These are phyloP conservation scores for Lagorchestes hirsutus DNA, from an alignment of 2,797 vertebrate species.

Conservation along the genomic window DNA sequence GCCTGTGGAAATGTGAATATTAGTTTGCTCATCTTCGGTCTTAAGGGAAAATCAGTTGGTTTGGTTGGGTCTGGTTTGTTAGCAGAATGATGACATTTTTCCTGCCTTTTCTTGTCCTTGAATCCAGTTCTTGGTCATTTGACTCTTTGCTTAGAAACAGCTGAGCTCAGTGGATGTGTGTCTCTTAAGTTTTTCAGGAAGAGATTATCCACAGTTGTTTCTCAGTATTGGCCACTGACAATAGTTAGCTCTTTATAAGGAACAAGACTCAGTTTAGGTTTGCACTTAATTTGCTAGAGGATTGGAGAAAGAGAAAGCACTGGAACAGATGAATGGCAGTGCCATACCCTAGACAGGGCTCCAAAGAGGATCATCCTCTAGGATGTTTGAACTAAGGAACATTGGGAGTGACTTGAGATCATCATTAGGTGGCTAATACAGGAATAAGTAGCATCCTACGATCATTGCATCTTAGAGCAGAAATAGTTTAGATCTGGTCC, in stretches of 20 bases:
- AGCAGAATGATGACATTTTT: slow-evolving; percentile 10
- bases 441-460: slow-evolving; percentile 42
- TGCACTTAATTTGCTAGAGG: neutral
- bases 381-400: slow-evolving; percentile 4
- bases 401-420: slow-evolving; percentile 43
- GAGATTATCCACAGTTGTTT: neutral
- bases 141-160: neutral
- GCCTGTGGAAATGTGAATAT: slow-evolving; percentile 25
- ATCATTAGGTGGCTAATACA: slow-evolving; percentile 12
- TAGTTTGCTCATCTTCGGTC: slow-evolving; percentile 7
- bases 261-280: slow-evolving; percentile 42
- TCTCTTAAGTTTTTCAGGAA: neutral
- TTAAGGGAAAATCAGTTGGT: slow-evolving; percentile 35
- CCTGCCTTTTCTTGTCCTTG: neutral
- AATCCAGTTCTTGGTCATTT: neutral
- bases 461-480: slow-evolving; percentile 7
- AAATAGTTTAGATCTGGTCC: slow-evolving; percentile 20
- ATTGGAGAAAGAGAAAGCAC: neutral
- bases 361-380: neutral
- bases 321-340: neutral
- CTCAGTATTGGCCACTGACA: neutral
- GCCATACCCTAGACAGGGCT: neutral
- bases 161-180: neutral
- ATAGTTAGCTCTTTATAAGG: neutral
- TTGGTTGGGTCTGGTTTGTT: slow-evolving; percentile 7